These are phyloP conservation scores for Symphodus melops DNA, from an alignment of 2,113 vertebrate genomes.

Conservation along the genomic window DNA sequence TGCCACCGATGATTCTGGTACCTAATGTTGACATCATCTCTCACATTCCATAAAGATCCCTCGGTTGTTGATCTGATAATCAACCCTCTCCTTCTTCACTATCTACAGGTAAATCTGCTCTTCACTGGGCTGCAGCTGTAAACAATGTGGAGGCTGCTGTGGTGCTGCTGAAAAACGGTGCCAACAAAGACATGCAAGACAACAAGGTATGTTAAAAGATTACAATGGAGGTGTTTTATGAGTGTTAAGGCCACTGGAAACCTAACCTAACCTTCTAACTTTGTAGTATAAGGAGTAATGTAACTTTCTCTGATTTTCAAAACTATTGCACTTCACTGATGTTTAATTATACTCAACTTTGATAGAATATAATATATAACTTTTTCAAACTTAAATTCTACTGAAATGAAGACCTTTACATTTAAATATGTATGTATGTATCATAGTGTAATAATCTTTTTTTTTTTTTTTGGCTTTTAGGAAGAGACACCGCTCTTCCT, in stretches of 20 bases:
- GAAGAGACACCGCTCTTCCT: conserved; percentile 97
- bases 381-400: no score
- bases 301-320: no score
- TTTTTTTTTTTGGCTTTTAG: conserved; percentile 72
- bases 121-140: conserved; percentile 98
- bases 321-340: no score
- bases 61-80: conserved; percentile 17
- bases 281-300: no score
- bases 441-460: background rate
- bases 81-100: background rate
- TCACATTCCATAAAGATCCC: background rate
- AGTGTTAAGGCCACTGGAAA: no score
- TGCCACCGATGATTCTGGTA: conserved; percentile 94
- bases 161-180: conserved; percentile 94
- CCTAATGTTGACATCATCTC: conserved; percentile 34
- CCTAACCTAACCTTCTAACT: no score
- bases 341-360: no score
- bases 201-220: conserved; percentile 88
- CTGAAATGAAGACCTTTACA: no score
- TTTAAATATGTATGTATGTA: background rate
- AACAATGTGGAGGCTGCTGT: conserved; percentile 95
- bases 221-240: background rate
- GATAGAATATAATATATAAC: no score
- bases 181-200: conserved; percentile 99
- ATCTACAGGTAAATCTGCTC: conserved; percentile 92